These are phyloP conservation scores for Phorcus lineatus DNA, from an alignment of 2,888 invertebrate species.

Conservation along the genomic window DNA sequence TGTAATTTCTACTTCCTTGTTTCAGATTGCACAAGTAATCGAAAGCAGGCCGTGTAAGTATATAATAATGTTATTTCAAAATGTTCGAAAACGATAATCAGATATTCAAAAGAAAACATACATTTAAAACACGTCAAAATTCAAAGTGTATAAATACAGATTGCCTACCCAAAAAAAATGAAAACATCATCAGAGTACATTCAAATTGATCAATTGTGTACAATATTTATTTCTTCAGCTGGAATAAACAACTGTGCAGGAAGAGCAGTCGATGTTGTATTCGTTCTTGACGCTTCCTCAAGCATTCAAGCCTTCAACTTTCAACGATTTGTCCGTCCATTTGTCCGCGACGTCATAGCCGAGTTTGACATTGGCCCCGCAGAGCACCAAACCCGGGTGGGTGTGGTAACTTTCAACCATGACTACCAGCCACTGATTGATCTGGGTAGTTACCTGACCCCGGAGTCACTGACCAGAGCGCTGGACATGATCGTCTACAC, in stretches of 20 bases:
- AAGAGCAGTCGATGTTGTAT: conserved; percentile 59
- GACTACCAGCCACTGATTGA: conserved; percentile 47
- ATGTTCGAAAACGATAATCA: no score
- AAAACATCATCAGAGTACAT: no score
- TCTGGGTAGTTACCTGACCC: conserved; percentile 46
- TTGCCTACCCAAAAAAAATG: no score
- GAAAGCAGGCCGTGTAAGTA: no score
- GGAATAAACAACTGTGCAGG: conserved; percentile 32
- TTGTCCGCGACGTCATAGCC: conserved; percentile 54
- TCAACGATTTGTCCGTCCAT: conserved; percentile 50
- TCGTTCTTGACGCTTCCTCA: conserved; percentile 59
- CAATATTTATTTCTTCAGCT: no score
- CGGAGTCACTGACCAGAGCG: conserved; percentile 30
- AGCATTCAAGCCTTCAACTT: conserved; percentile 66
- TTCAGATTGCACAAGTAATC: no score
- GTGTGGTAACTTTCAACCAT: conserved; percentile 57
- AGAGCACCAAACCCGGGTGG: conserved; percentile 51
- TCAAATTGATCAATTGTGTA: no score
- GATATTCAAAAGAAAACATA: no score
- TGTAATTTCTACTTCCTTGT: no score
- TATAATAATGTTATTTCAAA: no score
- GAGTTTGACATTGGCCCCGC: conserved; percentile 56
- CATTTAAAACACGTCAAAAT: no score
- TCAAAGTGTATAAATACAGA: no score
- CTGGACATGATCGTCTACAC: conserved; percentile 42